A percentile compares a stretch with the other conserved stretches of the same genome.
phyloP scores from a whole-genome alignment of 2,888 invertebrate genomes.

The Diaprepes abbreviatus region DNA sequence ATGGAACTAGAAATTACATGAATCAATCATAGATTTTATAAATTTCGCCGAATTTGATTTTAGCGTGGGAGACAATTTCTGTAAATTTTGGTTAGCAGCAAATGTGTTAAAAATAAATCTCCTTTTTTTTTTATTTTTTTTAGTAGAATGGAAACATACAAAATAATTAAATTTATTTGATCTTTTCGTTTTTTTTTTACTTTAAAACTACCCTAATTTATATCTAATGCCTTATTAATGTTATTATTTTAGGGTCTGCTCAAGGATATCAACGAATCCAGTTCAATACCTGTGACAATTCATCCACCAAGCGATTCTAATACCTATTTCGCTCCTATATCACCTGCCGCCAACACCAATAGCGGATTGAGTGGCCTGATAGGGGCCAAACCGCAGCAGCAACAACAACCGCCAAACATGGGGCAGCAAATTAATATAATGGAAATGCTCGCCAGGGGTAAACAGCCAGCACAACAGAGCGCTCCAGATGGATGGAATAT shows the following conservation, averaged over 20 bases:
- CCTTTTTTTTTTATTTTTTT: too few species aligned
- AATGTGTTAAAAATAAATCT: too few species aligned
- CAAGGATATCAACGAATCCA: constrained; percentile 72
- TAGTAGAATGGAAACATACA: too few species aligned
- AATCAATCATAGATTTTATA: too few species aligned
- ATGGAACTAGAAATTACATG: too few species aligned
- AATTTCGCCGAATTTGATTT: too few species aligned
- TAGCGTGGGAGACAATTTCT: too few species aligned
- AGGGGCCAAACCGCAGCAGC: constrained; percentile 25
- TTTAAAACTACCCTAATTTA: too few species aligned
- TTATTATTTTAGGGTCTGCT: constrained; percentile 72
- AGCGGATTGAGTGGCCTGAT: constrained; percentile 43
- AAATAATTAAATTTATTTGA: too few species aligned
- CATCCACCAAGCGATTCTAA: constrained; percentile 69
- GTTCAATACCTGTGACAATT: constrained; percentile 62
- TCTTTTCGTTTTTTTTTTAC: too few species aligned
- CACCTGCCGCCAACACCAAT: constrained; percentile 72
- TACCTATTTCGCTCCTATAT: constrained; percentile 79
- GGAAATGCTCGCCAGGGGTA: constrained; percentile 80
- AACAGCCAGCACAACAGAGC: constrained; percentile 70
- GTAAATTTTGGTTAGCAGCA: too few species aligned
- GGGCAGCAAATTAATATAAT: constrained; percentile 70
- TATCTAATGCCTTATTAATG: too few species aligned
- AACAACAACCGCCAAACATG: constrained; percentile 35
- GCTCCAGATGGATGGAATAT: constrained; percentile 42